Evolutionary conservation across 2,797 vertebrate genomes (phyloP).

Genomic region (Oceanodroma leucorhoa): DNA sequence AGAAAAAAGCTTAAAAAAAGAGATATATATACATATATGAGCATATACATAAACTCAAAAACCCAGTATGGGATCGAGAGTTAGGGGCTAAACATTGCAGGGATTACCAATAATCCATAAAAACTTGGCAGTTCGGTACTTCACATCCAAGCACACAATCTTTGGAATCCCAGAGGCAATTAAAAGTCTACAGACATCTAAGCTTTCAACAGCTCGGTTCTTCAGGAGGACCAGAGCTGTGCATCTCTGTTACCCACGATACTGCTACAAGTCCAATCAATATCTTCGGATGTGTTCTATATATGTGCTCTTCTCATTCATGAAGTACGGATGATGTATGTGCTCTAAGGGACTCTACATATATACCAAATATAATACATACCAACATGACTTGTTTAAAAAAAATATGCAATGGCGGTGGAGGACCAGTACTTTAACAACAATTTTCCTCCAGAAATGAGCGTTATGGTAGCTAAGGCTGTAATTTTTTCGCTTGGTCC

Average conservation of each 20-base stretch:
- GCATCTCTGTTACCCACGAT: rapidly evolving
- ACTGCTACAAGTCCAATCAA: not conserved
- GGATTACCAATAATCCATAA: not conserved
- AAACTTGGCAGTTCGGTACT: not conserved
- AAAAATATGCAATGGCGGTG: rapidly evolving
- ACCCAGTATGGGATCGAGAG: not conserved
- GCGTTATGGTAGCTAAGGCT: not conserved
- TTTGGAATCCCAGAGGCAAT: not conserved
- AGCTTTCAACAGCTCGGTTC: not conserved
- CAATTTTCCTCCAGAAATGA: not conserved
- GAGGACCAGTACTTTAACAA: not conserved
- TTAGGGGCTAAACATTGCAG: not conserved
- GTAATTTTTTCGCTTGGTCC: not conserved
- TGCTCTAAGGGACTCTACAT: not conserved
- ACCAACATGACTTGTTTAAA: not conserved
- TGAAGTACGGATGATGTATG: rapidly evolving
- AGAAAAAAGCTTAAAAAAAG: not conserved
- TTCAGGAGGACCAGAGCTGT: not conserved
- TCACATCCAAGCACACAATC: not conserved
- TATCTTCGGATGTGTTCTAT: no score
- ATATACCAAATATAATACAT: not conserved
- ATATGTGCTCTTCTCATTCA: rapidly evolving
- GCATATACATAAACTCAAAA: not conserved
- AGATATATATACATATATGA: rapidly evolving
- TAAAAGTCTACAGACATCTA: not conserved